Conservation (phyloP, 2,888 invertebrate genomes). For the Cactoblastis cactorum region DNA sequence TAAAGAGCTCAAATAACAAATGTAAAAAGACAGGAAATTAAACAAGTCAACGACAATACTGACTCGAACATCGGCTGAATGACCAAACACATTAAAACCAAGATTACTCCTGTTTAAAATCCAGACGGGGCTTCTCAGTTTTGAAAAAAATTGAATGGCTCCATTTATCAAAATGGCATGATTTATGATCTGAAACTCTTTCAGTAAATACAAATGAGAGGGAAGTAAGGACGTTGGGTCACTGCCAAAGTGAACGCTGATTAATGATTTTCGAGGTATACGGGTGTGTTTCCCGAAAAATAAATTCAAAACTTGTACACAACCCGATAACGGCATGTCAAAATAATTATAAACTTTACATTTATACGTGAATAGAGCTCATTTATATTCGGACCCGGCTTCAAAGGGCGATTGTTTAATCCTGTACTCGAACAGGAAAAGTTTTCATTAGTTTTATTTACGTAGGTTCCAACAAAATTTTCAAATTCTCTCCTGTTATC, state of each 20-base stretch:
- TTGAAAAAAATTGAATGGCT: slow-evolving; percentile 60
- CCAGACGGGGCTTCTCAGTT: slow-evolving; percentile 41
- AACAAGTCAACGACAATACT: slow-evolving; percentile 3
- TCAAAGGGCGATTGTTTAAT: slow-evolving; percentile 6
- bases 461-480: too few species aligned
- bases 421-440: slow-evolving; percentile 4
- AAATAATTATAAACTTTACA: slow-evolving; percentile 12
- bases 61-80: slow-evolving; percentile 22
- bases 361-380: slow-evolving; percentile 4
- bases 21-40: slow-evolving; percentile 6
- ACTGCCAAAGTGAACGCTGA: slow-evolving; percentile 74
- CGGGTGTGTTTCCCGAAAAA: slow-evolving; percentile 58
- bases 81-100: slow-evolving; percentile 30
- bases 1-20: not conserved
- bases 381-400: slow-evolving; percentile 7
- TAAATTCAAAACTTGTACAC: slow-evolving; percentile 52
- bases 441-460: slow-evolving; percentile 4
- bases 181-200: slow-evolving; percentile 72
- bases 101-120: slow-evolving; percentile 38
- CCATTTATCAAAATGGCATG: slow-evolving; percentile 72
- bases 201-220: slow-evolving; percentile 75
- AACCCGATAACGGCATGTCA: slow-evolving; percentile 12
- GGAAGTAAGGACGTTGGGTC: slow-evolving; percentile 70
- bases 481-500: too few species aligned
- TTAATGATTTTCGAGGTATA: slow-evolving; percentile 71